phyloP scores from a whole-genome alignment of 2,113 vertebrate species.

The Rhinopomastus cyanomelas region DNA sequence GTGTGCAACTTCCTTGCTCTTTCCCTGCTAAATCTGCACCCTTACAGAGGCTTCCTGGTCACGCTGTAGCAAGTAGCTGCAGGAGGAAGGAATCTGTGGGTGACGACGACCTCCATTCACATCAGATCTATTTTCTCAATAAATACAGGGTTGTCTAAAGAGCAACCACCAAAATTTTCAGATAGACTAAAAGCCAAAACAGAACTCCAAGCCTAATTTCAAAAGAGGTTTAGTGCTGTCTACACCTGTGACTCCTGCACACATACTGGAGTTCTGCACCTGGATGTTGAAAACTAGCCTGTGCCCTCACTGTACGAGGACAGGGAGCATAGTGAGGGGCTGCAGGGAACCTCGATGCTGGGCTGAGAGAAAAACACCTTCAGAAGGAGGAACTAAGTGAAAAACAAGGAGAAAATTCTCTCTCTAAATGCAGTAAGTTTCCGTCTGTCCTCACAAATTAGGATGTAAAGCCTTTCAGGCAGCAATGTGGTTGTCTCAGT shows the following conservation, averaged over 20 bases:
- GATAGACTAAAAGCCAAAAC: background rate
- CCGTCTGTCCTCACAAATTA: background rate
- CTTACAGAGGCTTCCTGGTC: background rate
- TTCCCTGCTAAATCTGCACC: background rate
- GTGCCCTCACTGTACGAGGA: background rate
- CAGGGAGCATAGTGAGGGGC: background rate
- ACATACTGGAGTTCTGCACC: accelerated
- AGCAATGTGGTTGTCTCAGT: background rate
- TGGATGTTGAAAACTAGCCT: background rate
- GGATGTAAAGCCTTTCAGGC: background rate
- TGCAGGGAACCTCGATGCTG: background rate
- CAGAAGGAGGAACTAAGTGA: background rate
- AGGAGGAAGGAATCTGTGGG: background rate
- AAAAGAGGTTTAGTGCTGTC: background rate
- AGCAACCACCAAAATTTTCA: background rate
- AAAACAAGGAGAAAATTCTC: background rate
- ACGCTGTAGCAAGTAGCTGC: accelerated
- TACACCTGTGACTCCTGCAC: background rate
- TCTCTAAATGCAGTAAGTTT: background rate
- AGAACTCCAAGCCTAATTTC: background rate
- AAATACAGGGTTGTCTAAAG: background rate
- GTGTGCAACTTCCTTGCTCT: accelerated
- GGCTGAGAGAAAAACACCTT: background rate
- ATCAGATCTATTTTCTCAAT: background rate
- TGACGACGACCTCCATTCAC: background rate